These are phyloP conservation scores for Saimiri boliviensis DNA, from an alignment of 2,113 vertebrate genomes.

Conservation along the genomic window DNA sequence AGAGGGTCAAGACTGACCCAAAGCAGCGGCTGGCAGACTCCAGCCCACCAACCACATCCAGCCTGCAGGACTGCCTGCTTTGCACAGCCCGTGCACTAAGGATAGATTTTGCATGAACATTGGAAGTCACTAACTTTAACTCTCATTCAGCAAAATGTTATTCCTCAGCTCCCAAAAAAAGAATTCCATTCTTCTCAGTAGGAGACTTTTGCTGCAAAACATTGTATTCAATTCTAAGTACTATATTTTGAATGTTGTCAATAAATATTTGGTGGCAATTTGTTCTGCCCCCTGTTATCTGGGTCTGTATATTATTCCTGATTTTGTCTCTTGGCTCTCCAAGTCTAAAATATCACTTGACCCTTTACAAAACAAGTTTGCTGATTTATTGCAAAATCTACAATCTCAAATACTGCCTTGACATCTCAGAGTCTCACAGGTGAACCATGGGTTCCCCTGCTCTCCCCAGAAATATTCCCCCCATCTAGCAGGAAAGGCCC, in stretches of 20 bases:
- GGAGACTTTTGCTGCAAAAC: neutral
- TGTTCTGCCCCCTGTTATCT: neutral
- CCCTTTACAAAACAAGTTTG: neutral
- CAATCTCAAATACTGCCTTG: neutral
- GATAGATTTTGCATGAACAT: neutral
- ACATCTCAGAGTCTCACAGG: neutral
- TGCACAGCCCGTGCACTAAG: fast-evolving
- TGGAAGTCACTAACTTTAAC: neutral
- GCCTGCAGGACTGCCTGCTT: neutral
- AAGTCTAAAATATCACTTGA: neutral
- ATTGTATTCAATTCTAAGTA: neutral
- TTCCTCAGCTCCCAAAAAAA: fast-evolving
- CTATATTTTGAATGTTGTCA: neutral
- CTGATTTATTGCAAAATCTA: neutral
- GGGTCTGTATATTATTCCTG: neutral
- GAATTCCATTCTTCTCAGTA: neutral
- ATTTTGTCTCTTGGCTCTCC: neutral
- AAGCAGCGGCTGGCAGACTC: neutral
- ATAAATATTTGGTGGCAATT: neutral
- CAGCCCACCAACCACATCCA: neutral
- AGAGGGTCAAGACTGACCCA: fast-evolving
- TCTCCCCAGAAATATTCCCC: neutral
- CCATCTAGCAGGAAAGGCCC: neutral
- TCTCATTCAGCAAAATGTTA: neutral
- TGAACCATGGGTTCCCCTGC: too few relatives aligned